Evolutionary conservation across 2,797 vertebrate genomes (phyloP).

Genomic region (Falco concolor): DNA sequence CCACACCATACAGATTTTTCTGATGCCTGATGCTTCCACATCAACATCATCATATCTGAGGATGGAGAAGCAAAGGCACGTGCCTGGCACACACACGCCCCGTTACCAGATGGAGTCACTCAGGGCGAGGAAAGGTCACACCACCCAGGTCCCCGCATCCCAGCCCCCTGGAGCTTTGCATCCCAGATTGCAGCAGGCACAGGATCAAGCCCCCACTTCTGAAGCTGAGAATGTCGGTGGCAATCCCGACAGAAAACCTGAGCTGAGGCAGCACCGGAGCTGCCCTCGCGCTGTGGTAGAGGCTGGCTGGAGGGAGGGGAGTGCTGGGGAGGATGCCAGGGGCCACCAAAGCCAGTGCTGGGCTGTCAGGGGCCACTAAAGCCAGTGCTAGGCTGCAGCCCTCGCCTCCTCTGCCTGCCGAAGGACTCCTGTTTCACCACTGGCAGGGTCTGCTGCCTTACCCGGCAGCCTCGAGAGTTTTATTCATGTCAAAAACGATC

Average conservation of each 20-base stretch:
- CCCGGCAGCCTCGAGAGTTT: background rate
- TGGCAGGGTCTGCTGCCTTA: background rate
- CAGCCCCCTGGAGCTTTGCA: background rate
- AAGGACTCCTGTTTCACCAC: background rate
- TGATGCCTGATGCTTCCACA: background rate
- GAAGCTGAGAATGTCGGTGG: background rate
- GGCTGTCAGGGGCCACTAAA: too few species aligned
- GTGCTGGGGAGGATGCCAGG: rapidly evolving
- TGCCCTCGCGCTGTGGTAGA: rapidly evolving
- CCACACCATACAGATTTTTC: background rate
- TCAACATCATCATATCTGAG: background rate
- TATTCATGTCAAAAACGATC: background rate
- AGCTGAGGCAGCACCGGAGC: background rate
- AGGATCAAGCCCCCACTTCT: background rate
- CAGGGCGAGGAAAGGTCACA: background rate
- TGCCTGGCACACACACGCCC: rapidly evolving
- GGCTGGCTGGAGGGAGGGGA: background rate
- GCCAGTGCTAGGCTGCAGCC: background rate
- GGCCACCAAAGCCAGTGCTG: too few species aligned
- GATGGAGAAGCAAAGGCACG: background rate
- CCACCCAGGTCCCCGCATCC: background rate
- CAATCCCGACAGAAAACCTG: background rate
- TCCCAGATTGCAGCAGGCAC: background rate
- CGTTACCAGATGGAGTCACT: rapidly evolving
- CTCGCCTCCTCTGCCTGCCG: background rate